phyloP scores from a whole-genome alignment of 2,888 invertebrate species.

The Dilophus febrilis region DNA sequence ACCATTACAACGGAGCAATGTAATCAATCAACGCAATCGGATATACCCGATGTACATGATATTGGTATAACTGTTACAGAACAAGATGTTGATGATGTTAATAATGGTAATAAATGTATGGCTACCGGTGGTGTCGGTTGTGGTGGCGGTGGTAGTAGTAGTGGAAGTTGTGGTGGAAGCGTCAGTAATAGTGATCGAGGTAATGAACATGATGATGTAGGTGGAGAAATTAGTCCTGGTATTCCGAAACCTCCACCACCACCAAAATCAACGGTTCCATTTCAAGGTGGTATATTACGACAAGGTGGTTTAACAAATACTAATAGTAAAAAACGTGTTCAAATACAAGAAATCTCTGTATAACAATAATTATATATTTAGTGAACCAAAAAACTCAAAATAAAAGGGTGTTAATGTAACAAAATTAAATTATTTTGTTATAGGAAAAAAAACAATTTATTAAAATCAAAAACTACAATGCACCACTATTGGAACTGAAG shows the following conservation, averaged over 20 bases:
- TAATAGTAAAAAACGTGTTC: constrained; percentile 74
- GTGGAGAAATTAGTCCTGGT: constrained; percentile 22
- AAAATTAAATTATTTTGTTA: no score
- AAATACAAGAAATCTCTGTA: constrained; percentile 85
- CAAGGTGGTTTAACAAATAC: constrained; percentile 36
- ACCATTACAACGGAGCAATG: constrained; percentile 11
- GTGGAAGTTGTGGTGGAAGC: not conserved
- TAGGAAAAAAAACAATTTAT: no score
- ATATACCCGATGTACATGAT: constrained; percentile 11
- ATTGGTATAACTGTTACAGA: constrained; percentile 13
- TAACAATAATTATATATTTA: no score
- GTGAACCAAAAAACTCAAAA: no score
- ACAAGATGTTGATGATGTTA: constrained; percentile 5
- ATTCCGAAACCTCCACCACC: constrained; percentile 33
- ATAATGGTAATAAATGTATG: not conserved
- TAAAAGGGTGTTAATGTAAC: no score
- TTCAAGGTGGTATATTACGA: constrained; percentile 38
- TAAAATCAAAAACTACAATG: no score
- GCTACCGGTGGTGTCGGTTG: constrained; percentile 1
- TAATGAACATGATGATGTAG: constrained; percentile 13
- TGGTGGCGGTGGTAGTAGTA: constrained; percentile 15
- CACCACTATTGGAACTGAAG: no score
- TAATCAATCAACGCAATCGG: constrained; percentile 15
- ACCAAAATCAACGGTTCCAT: constrained; percentile 24
- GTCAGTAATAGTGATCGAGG: constrained; percentile 28